phyloP scores from a whole-genome alignment of 2,113 vertebrate species.

The Empidonax traillii region DNA sequence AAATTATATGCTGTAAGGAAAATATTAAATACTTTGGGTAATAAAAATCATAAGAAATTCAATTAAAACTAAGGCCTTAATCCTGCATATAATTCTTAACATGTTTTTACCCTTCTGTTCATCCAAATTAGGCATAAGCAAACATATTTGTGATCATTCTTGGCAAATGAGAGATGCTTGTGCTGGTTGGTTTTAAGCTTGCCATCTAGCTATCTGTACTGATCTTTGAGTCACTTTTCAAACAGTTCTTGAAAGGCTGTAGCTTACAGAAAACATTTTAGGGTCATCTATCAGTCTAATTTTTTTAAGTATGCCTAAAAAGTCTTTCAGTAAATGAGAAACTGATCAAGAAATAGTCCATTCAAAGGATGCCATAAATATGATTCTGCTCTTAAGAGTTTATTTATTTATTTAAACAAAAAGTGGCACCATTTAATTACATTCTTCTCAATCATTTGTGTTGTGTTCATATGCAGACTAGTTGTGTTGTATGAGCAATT shows the following conservation, averaged over 20 bases:
- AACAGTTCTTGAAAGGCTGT: background rate
- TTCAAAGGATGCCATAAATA: background rate
- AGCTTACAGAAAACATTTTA: background rate
- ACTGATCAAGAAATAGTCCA: background rate
- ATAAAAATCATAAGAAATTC: background rate
- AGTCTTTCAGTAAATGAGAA: background rate
- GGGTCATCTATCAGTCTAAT: background rate
- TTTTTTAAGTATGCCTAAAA: background rate
- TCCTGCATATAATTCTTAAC: background rate
- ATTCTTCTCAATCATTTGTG: background rate
- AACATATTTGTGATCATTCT: background rate
- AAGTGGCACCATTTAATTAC: background rate
- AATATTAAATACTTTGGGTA: background rate
- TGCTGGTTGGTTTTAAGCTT: background rate
- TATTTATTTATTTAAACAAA: background rate
- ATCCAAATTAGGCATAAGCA: background rate
- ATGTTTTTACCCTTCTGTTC: background rate
- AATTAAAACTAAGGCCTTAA: background rate
- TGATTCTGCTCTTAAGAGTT: background rate
- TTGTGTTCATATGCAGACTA: background rate
- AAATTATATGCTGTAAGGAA: background rate
- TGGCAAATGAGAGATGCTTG: background rate
- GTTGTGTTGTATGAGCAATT: background rate
- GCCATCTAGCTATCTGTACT: background rate
- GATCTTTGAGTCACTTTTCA: background rate